These are phyloP conservation scores for Bubo bubo DNA, from an alignment of 2,113 vertebrate species.

Conservation along the genomic window DNA sequence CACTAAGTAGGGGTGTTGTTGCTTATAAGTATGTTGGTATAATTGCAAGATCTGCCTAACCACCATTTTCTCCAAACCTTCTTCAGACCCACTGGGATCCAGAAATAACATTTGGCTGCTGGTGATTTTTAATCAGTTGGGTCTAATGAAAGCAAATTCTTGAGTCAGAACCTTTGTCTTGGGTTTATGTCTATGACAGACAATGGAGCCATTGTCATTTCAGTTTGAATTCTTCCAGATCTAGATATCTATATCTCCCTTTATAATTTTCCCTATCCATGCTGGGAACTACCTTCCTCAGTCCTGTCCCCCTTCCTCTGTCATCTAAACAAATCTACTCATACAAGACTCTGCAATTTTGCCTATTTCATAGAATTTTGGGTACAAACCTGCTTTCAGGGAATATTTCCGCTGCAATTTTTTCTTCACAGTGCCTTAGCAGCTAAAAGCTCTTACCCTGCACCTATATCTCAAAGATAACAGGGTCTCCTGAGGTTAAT, in stretches of 20 bases:
- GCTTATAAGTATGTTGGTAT: neutral
- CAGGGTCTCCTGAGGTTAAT: neutral
- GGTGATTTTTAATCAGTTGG: neutral
- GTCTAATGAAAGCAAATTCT: neutral
- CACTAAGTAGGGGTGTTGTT: neutral
- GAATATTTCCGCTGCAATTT: neutral
- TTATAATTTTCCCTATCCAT: neutral
- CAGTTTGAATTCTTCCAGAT: neutral
- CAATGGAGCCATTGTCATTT: accelerated
- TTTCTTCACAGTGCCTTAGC: neutral
- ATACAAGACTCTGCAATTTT: neutral
- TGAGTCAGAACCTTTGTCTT: neutral
- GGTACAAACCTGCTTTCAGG: neutral
- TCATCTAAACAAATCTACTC: neutral
- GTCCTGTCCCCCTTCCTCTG: neutral
- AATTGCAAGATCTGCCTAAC: neutral
- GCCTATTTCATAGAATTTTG: neutral
- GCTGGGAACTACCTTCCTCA: neutral
- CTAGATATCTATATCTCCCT: neutral
- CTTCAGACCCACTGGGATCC: neutral
- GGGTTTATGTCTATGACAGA: neutral
- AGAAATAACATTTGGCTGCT: neutral
- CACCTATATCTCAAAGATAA: neutral
- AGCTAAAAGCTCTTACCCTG: neutral
- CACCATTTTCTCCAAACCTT: neutral